These are phyloP conservation scores for Acanthisitta chloris DNA, from an alignment of 2,113 vertebrate species.

Conservation along the genomic window DNA sequence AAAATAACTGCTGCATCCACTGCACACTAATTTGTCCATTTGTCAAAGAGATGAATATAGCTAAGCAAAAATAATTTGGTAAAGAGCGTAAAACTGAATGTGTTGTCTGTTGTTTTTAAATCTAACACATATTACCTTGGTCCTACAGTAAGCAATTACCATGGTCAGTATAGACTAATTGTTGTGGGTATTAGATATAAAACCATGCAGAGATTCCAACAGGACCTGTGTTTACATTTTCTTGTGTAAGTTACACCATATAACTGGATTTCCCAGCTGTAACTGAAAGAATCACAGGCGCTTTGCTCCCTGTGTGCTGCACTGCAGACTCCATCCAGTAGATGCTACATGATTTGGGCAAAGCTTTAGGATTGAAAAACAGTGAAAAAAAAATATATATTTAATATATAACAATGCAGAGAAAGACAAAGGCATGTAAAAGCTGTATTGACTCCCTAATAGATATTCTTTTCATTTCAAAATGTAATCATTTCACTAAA, in stretches of 20 bases:
- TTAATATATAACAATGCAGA: neutral
- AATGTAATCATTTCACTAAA: neutral
- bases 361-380: neutral
- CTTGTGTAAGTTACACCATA: neutral
- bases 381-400: too few relatives aligned
- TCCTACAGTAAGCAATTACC: neutral
- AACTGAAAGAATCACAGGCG: neutral
- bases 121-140: neutral
- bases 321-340: neutral
- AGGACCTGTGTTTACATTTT: neutral
- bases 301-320: fast-evolving
- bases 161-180: neutral
- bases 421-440: neutral
- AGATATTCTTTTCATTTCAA: neutral
- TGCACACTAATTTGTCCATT: neutral
- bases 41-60: neutral
- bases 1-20: neutral
- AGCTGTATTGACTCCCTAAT: neutral
- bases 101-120: neutral
- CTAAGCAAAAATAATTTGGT: neutral
- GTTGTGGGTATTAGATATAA: neutral
- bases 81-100: neutral
- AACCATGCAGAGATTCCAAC: neutral
- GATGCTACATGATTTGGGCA: neutral
- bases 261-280: neutral